Evolutionary conservation across 2,888 invertebrate species (phyloP).

Genomic region (Protonemura montana): DNA sequence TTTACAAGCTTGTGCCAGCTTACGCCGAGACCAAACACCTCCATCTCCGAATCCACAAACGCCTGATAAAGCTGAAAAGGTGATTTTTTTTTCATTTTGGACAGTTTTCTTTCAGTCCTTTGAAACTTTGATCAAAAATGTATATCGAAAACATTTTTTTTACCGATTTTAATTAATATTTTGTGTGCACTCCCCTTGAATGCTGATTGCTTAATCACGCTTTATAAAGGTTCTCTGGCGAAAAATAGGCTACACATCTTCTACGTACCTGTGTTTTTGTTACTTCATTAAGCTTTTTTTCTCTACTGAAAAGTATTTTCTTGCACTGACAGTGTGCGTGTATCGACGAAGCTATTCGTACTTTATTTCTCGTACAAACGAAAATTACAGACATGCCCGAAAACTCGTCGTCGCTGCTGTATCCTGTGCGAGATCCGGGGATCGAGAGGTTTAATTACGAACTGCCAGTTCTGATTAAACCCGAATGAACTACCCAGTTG

Average conservation of each 20-base stretch:
- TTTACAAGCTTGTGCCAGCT: no score
- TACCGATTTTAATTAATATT: background rate
- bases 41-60: background rate
- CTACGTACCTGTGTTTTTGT: background rate
- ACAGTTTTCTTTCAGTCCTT: no score
- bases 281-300: background rate
- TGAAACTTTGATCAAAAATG: no score
- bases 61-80: no score
- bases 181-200: background rate
- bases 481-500: slow-evolving; percentile 23
- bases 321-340: background rate
- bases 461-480: slow-evolving; percentile 36
- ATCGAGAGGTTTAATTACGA: slow-evolving; percentile 32
- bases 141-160: background rate
- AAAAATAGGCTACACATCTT: background rate
- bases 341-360: background rate
- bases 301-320: background rate
- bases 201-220: no score
- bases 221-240: background rate
- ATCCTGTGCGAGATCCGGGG: background rate
- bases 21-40: background rate
- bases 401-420: background rate
- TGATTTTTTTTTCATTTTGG: no score
- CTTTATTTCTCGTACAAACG: slow-evolving; percentile 30
- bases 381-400: slow-evolving; percentile 21